These are phyloP conservation scores for Asteroscopus sphinx DNA, from an alignment of 2,888 invertebrate genomes.

Conservation along the genomic window DNA sequence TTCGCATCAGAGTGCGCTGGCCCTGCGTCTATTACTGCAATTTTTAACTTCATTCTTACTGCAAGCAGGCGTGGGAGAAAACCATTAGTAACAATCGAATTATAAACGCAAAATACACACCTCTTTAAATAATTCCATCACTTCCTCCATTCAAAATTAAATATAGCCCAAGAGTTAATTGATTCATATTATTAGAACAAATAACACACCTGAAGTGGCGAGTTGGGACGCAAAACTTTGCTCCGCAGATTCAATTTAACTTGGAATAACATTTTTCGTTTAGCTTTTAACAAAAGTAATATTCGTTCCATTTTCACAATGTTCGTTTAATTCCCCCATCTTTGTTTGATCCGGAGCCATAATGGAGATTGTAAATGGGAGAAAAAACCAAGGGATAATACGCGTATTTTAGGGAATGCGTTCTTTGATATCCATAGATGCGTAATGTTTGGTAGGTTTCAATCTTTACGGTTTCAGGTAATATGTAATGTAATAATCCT, in stretches of 20 bases:
- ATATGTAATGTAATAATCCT: too few relatives aligned
- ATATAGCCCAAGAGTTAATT: slow-evolving; percentile 17
- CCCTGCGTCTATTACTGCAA: too few relatives aligned
- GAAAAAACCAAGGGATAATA: slow-evolving; percentile 41
- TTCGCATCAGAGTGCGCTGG: too few relatives aligned
- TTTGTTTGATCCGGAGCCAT: slow-evolving; percentile 53
- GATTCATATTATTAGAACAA: slow-evolving; percentile 21
- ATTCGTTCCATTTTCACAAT: slow-evolving; percentile 49
- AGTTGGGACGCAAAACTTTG: slow-evolving; percentile 6
- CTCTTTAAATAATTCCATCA: too few relatives aligned
- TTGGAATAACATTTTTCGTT: slow-evolving; percentile 54
- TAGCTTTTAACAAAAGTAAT: slow-evolving; percentile 56
- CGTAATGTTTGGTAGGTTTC: slow-evolving; percentile 32
- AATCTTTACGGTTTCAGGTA: slow-evolving; percentile 29
- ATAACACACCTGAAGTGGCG: slow-evolving; percentile 28
- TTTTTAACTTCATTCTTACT: too few relatives aligned
- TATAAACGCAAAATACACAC: too few relatives aligned
- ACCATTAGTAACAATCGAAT: too few relatives aligned
- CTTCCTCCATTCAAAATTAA: slow-evolving; percentile 12
- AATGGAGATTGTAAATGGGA: slow-evolving; percentile 51
- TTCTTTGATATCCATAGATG: slow-evolving; percentile 32
- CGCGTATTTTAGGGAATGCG: slow-evolving; percentile 24
- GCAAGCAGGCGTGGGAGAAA: too few relatives aligned
- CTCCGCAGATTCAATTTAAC: slow-evolving; percentile 43
- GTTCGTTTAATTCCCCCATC: slow-evolving; percentile 52